Conservation (phyloP, 2,797 vertebrate species). For the Eulemur albifrons region DNA sequence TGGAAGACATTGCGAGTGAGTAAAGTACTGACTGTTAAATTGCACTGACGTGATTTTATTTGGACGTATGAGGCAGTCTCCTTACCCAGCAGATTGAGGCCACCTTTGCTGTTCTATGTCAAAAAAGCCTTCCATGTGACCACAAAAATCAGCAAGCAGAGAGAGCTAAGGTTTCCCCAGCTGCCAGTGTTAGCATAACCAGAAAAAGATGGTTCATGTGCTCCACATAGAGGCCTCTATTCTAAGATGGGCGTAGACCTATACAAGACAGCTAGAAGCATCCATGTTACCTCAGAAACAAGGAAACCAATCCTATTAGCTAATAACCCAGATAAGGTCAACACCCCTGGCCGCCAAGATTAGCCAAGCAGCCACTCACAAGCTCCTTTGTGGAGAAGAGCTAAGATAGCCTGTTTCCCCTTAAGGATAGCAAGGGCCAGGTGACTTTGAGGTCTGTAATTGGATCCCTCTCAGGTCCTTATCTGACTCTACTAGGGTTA, state of each 20-base stretch:
- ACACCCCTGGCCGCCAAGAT: background rate
- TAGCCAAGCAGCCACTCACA: background rate
- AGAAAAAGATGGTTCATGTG: background rate
- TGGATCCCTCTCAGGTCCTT: background rate
- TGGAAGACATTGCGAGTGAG: background rate
- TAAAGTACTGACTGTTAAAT: background rate
- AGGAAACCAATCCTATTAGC: background rate
- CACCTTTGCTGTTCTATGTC: background rate
- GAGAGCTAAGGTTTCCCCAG: background rate
- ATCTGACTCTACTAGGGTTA: background rate
- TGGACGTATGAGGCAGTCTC: background rate
- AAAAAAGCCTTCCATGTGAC: background rate
- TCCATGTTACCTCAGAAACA: background rate
- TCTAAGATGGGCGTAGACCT: background rate
- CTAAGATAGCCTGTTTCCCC: background rate
- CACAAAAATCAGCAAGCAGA: background rate
- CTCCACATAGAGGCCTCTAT: background rate
- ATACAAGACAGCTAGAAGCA: background rate
- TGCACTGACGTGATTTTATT: background rate
- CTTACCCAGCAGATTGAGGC: background rate
- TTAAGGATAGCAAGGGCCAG: background rate
- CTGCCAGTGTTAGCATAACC: background rate
- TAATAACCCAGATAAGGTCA: background rate
- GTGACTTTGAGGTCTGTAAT: background rate
- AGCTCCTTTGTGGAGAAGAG: background rate